These are phyloP conservation scores for Acronicta psi DNA, from an alignment of 2,888 invertebrate genomes.

Conservation along the genomic window DNA sequence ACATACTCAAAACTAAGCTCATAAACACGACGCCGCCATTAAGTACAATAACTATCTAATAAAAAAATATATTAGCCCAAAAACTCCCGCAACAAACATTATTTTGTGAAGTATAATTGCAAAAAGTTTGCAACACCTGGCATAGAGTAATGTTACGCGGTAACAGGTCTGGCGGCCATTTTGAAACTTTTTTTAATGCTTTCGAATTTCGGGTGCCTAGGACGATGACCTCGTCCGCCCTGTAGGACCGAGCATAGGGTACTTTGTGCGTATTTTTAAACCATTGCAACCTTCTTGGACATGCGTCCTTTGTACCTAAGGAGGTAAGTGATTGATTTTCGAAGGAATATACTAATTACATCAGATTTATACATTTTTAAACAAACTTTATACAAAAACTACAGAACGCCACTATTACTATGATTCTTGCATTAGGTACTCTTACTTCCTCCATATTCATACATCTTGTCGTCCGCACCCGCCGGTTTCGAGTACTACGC, in stretches of 20 bases:
- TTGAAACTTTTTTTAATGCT: slow-evolving; percentile 87
- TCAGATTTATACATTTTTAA: too few species aligned
- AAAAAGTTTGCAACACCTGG: slow-evolving; percentile 76
- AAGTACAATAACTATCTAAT: slow-evolving; percentile 48
- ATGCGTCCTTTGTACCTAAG: neutral
- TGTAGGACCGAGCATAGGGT: slow-evolving; percentile 59
- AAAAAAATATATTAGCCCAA: slow-evolving; percentile 43
- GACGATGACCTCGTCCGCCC: slow-evolving; percentile 80
- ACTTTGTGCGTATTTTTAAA: slow-evolving; percentile 32
- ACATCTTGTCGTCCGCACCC: too few species aligned
- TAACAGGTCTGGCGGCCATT: slow-evolving; percentile 87
- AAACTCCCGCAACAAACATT: slow-evolving; percentile 43
- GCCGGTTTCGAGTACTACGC: too few species aligned
- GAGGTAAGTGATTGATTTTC: neutral
- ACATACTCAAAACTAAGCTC: slow-evolving; percentile 39
- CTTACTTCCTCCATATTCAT: too few species aligned
- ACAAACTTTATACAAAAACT: too few species aligned
- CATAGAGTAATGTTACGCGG: slow-evolving; percentile 89
- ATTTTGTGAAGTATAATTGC: slow-evolving; percentile 48
- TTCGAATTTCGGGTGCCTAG: slow-evolving; percentile 88
- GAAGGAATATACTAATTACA: neutral
- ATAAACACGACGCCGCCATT: slow-evolving; percentile 47
- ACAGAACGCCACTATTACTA: too few species aligned
- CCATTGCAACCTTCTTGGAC: slow-evolving; percentile 5
- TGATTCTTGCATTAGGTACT: too few species aligned